A percentile compares a stretch with the other conserved stretches of the same genome.
These are phyloP conservation scores for Dorcus parallelipipedus DNA, from an alignment of 2,888 invertebrate species.

Conservation along the genomic window DNA sequence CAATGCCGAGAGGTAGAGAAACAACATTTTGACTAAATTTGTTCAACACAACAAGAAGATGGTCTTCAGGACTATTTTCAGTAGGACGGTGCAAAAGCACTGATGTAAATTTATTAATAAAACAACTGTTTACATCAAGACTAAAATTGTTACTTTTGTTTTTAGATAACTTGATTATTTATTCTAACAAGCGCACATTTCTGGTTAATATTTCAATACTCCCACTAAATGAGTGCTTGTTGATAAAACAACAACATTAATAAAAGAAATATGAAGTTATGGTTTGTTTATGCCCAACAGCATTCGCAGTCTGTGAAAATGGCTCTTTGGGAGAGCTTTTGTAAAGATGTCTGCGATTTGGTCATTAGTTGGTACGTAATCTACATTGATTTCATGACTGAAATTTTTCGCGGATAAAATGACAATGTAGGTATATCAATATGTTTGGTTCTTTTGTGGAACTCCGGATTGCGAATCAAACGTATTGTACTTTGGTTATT, in stretches of 20 bases:
- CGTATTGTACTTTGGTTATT: no score
- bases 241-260: no score
- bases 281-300: not conserved
- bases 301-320: not conserved
- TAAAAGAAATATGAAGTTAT: no score
- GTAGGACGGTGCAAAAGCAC: not conserved
- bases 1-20: not conserved
- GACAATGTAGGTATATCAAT: constrained; percentile 27
- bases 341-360: constrained; percentile 4
- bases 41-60: not conserved
- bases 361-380: not conserved
- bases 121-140: no score
- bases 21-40: not conserved
- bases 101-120: no score
- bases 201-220: no score
- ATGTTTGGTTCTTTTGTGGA: constrained; percentile 28
- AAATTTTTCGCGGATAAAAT: constrained; percentile 24
- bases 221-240: no score
- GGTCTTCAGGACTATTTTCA: not conserved
- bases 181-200: no score
- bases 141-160: no score
- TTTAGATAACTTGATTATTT: no score
- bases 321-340: not conserved
- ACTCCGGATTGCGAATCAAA: not conserved
- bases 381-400: not conserved